Evolutionary conservation across 2,888 invertebrate species (phyloP), one percentile per base, ranked within the genome.

Genomic region (Drosophila fungiperda): DNA sequence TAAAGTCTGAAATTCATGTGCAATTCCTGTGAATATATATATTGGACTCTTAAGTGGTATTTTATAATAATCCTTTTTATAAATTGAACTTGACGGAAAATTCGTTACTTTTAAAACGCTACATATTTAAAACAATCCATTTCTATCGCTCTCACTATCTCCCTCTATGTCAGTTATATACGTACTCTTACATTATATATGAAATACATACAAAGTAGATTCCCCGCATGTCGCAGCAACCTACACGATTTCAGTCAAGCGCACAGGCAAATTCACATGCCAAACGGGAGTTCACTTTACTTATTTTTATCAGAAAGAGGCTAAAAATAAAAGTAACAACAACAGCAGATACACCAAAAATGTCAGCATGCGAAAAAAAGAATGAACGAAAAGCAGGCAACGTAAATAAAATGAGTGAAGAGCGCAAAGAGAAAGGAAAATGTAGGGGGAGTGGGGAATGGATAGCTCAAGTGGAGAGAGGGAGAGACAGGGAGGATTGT

Each of bases 351-450:
- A 29, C 66, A 71, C 52, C 54, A 69, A 57, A 11, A 35, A 54
- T 73, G 59, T 58, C 73, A 76, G 67, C 71, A 49, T 40, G 52
- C 75, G 49, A 54, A 66, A 68, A 72, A 63, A 73, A 33, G 15
- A 5, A 23, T 74, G 74, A 78, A 77, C 71, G 78, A 77, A 74
- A 76, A 49, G 61, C 67, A 58, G 65, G 48, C 60, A 72, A 40
- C 76, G 62, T 59, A 65, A 74, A 61, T 55, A 71, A 59, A 45
- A 57, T 61, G 68, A 49, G 42, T 26, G 45, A 45, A 48, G 15
- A 32, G 52, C 38, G 35, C n/a, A 42, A 63, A 73, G 55, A 45
- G 48, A 62, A 57, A 63, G 45, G 40, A n/a, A 17, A 23, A 45
- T 36, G 38, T 45, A 48, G 63, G 26, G 50, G 38, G 32, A 33